A percentile compares a stretch with the other conserved stretches of the same genome.
These are phyloP conservation scores for Suricata suricatta DNA, from an alignment of 2,113 vertebrate genomes.

Conservation along the genomic window DNA sequence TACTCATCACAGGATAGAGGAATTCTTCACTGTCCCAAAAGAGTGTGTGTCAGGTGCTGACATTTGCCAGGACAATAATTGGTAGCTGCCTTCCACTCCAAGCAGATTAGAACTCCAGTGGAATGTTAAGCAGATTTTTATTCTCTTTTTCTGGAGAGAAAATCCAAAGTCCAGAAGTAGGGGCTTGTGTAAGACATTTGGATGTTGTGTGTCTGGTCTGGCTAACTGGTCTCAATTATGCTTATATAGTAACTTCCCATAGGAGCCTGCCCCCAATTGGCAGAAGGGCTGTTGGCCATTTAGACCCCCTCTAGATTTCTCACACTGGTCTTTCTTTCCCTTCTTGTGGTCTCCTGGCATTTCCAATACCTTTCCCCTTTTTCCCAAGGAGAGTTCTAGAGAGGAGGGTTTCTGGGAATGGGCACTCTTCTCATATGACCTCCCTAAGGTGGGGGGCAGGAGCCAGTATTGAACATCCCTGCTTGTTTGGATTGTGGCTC, in stretches of 20 bases:
- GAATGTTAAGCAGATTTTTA: background rate
- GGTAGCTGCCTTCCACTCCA: background rate
- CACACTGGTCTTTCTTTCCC: background rate
- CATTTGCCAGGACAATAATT: background rate
- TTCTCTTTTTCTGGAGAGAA: slow-evolving; percentile 15
- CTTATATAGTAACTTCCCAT: too few species aligned
- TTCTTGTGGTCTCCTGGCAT: background rate
- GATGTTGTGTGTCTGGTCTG: background rate
- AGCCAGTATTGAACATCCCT: background rate
- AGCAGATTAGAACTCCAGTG: background rate
- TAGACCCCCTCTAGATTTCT: background rate
- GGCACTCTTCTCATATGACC: background rate
- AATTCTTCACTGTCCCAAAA: background rate
- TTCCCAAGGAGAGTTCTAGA: background rate
- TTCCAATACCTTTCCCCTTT: background rate
- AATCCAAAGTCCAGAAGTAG: background rate
- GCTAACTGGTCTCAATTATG: background rate
- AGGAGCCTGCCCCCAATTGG: background rate
- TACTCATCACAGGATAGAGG: background rate
- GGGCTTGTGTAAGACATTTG: background rate
- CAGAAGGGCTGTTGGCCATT: background rate
- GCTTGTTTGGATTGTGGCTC: background rate
- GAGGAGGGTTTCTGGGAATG: background rate
- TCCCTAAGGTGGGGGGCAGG: background rate
- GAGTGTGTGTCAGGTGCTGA: background rate